Base-by-base conservation (phyloP, 2,888 invertebrate genomes). In the Ernsta delagoae region DNA sequence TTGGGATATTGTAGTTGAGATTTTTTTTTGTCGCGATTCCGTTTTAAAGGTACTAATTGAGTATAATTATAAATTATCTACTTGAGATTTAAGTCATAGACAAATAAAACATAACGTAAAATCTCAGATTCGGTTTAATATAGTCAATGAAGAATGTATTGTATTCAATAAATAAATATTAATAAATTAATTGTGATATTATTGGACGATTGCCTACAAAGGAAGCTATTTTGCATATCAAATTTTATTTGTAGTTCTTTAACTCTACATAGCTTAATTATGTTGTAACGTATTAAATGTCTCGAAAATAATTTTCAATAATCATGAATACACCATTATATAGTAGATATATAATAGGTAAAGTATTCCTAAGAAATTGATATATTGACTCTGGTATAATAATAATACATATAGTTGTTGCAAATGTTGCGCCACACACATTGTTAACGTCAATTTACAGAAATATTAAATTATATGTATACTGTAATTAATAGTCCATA, bases 291-390 rank as follows among this genome's bases (percentile, higher is more conserved):
- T 11, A 4, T 31, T 31, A n/a, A 5, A 11, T 54, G 56, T 34
- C 31, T n/a, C 12, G 12, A 36, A 16, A 62, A 53, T 24, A 53
- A 53, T 9, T 57, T 50, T 12, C 48, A 62, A 57, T 61, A 68
- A 54, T 54, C 62, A 68, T 68, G 62, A 59, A 65, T 8, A 12
- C 39, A 59, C 24, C 36, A 24, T 41, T 50, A 59, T 59, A 65
- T 65, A 53, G 65, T 59, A 59, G 59, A 50, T 50, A 50, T 39
- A n/a, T n/a, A n/a, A 65, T 65, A 65, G 59, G 65, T 59, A 65
- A 65, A 59, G 50, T 59, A 59, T 65, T 59, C 65, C 67, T 66
- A 66, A 53, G 45, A 57, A 34, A 34, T 8, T 39, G 12, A 60
- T 34, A 5, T 16, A 41, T n/a, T n/a, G 34, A 63, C 11, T 54